Evolutionary conservation across 2,888 invertebrate species (phyloP).

Genomic region (Chouioia cunea): DNA sequence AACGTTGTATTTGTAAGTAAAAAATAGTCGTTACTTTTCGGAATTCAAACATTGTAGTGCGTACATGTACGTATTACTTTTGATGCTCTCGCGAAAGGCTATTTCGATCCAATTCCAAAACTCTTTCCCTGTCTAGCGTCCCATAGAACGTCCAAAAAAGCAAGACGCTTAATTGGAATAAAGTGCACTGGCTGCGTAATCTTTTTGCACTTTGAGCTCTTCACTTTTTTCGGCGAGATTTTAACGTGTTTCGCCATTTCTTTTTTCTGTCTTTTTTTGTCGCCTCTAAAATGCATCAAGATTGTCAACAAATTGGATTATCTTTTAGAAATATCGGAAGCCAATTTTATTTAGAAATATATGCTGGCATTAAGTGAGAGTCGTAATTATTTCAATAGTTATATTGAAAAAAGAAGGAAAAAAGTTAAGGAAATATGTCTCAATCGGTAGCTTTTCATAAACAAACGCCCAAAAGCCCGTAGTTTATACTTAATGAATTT

Average conservation of each 20-base stretch:
- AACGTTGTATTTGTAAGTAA: too few relatives aligned
- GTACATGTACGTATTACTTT: neutral
- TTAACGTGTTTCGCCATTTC: constrained; percentile 41
- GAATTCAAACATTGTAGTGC: too few relatives aligned
- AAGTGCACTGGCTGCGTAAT: constrained; percentile 50
- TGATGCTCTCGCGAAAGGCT: constrained; percentile 24
- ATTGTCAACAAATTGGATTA: too few relatives aligned
- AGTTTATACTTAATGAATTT: neutral
- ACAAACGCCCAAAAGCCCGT: too few relatives aligned
- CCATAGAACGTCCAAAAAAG: constrained; percentile 14
- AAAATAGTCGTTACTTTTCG: too few relatives aligned
- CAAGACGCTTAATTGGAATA: constrained; percentile 54
- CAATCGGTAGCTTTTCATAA: too few relatives aligned
- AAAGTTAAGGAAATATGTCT: too few relatives aligned
- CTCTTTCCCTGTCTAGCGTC: constrained; percentile 5
- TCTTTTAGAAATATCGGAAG: too few relatives aligned
- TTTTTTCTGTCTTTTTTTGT: constrained; percentile 7
- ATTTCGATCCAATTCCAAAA: constrained; percentile 23
- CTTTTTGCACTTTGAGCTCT: constrained; percentile 44
- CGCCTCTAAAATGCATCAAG: too few relatives aligned
- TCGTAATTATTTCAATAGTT: neutral
- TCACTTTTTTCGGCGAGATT: constrained; percentile 27
- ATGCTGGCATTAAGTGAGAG: neutral
- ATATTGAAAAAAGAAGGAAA: too few relatives aligned
- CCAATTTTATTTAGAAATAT: too few relatives aligned